These are phyloP conservation scores for Pogonomyrmex barbatus DNA, from an alignment of 1,140 invertebrate genomes.

Conservation along the genomic window DNA sequence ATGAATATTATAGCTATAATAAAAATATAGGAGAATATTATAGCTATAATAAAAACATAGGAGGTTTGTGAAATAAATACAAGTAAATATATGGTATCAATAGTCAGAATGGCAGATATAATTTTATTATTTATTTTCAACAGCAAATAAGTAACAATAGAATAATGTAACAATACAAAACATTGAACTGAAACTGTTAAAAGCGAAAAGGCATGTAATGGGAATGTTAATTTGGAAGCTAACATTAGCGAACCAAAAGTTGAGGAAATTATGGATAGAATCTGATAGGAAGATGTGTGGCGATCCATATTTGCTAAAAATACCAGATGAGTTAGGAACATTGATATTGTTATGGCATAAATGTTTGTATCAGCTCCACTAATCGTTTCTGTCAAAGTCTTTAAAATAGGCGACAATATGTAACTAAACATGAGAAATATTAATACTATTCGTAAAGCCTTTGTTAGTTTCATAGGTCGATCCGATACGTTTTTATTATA, in stretches of 20 bases:
- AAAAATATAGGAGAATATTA: constrained; percentile 88
- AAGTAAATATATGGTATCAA: constrained; percentile 86
- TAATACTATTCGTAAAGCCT: constrained; percentile 89
- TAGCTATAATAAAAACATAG: no score
- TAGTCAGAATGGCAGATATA: constrained; percentile 74
- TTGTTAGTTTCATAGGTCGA: constrained; percentile 82
- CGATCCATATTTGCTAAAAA: constrained; percentile 97
- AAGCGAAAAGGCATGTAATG: constrained; percentile 95
- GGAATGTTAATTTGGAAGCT: constrained; percentile 94
- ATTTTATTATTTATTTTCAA: constrained; percentile 76
- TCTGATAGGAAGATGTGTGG: constrained; percentile 93
- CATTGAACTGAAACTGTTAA: constrained; percentile 94
- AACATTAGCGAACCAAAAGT: constrained; percentile 97
- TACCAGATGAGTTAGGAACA: constrained; percentile 95
- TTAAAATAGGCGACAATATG: constrained; percentile 95
- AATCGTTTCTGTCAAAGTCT: constrained; percentile 97
- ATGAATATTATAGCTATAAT: constrained; percentile 88
- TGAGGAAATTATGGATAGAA: constrained; percentile 95
- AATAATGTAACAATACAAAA: constrained; percentile 92
- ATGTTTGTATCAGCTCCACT: constrained; percentile 97
- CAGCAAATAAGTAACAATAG: constrained; percentile 88
- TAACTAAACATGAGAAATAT: constrained; percentile 94
- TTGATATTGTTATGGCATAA: constrained; percentile 95
- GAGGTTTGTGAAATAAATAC: constrained; percentile 85
- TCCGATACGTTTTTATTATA: constrained; percentile 84